Evolutionary conservation across 2,888 invertebrate genomes (phyloP).

Genomic region (Periphyllus acericola): DNA sequence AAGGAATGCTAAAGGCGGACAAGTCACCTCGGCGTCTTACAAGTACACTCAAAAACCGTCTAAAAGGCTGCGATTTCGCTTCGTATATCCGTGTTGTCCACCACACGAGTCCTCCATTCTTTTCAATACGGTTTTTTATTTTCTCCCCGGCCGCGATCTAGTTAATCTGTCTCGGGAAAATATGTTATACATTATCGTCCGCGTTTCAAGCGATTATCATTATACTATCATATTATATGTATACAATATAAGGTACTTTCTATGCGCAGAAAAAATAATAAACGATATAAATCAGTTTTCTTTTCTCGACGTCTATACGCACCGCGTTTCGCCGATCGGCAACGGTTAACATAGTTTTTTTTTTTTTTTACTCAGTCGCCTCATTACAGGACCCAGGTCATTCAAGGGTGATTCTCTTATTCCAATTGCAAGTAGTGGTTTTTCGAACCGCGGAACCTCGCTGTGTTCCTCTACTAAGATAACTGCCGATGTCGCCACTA

Average conservation of each 20-base stretch:
- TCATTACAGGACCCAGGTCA: too few species aligned
- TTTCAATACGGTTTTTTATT: not conserved
- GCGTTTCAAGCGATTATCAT: not conserved
- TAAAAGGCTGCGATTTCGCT: constrained; percentile 9
- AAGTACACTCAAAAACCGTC: not conserved
- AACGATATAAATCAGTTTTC: too few species aligned
- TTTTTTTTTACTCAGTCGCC: too few species aligned
- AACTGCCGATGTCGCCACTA: too few species aligned
- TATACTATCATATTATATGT: not conserved
- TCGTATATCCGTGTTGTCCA: not conserved
- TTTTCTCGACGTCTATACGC: too few species aligned
- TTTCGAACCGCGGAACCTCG: too few species aligned
- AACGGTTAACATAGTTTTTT: too few species aligned
- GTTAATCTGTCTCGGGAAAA: not conserved
- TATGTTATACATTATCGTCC: not conserved
- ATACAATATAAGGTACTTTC: not conserved
- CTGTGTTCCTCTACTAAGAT: too few species aligned
- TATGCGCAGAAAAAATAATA: not conserved
- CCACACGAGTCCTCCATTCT: not conserved
- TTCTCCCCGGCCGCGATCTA: not conserved
- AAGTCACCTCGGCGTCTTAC: not conserved
- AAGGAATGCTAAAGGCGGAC: constrained; percentile 24
- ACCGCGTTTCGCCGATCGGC: too few species aligned
- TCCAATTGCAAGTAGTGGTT: too few species aligned
- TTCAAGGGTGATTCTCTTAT: too few species aligned